phyloP scores from a whole-genome alignment of 2,888 invertebrate species.

The Acleris sparsana region DNA sequence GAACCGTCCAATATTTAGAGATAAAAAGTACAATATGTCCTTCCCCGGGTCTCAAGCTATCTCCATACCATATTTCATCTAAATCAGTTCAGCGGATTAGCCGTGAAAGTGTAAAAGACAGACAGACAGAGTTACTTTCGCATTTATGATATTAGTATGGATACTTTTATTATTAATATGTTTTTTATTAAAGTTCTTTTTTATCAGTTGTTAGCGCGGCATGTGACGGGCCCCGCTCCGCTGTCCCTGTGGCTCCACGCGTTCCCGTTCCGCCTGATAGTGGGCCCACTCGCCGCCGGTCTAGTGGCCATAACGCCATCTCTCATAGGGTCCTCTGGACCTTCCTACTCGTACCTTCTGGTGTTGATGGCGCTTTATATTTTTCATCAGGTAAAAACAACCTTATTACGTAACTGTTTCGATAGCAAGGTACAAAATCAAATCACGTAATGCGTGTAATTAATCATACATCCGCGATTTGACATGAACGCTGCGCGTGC shows the following conservation, averaged over 20 bases:
- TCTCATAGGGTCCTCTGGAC: slow-evolving; percentile 81
- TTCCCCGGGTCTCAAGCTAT: too few relatives aligned
- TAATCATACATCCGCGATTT: too few relatives aligned
- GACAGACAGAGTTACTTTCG: too few relatives aligned
- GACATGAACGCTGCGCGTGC: too few relatives aligned
- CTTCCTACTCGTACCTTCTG: slow-evolving; percentile 88
- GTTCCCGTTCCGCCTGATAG: slow-evolving; percentile 92
- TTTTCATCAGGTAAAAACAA: slow-evolving; percentile 90
- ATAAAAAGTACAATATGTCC: too few relatives aligned
- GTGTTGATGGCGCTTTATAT: slow-evolving; percentile 91
- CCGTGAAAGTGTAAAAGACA: too few relatives aligned
- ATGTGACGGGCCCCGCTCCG: slow-evolving; percentile 94
- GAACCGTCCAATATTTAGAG: too few relatives aligned
- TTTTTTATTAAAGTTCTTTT: not conserved
- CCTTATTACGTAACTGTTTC: too few relatives aligned
- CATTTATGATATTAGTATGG: not conserved
- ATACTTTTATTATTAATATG: not conserved
- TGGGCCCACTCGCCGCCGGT: slow-evolving; percentile 92
- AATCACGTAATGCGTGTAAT: too few relatives aligned
- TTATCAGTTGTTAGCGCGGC: slow-evolving; percentile 77
- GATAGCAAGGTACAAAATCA: too few relatives aligned
- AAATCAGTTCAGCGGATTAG: too few relatives aligned
- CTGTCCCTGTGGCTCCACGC: slow-evolving; percentile 94
- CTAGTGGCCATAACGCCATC: slow-evolving; percentile 94
- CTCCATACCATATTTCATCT: too few relatives aligned